Percentiles rank a stretch among this genome's conserved stretches.
Evolutionary conservation across 2,797 vertebrate genomes (phyloP).

Genomic region (Sandelia bainsii): DNA sequence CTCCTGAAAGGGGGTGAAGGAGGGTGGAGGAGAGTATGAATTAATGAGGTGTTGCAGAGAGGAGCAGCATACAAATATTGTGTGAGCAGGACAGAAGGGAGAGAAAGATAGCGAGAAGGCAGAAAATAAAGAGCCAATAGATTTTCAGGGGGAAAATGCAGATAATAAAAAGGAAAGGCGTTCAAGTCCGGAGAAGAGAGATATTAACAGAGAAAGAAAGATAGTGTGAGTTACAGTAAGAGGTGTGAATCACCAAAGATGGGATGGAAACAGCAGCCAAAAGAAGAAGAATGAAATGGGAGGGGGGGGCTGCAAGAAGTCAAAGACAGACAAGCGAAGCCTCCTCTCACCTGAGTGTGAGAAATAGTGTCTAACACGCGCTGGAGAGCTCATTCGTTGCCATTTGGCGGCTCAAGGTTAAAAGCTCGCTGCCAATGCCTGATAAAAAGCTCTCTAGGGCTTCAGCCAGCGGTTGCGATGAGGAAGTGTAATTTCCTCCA

Average conservation of each 20-base stretch:
- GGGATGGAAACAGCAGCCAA: conserved; percentile 53
- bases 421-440: conserved; percentile 80
- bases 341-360: conserved; percentile 73
- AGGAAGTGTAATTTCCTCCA: conserved; percentile 85
- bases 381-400: conserved; percentile 80
- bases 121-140: conserved; percentile 61
- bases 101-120: conserved; percentile 73
- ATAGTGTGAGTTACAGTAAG: conserved; percentile 47
- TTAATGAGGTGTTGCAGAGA: conserved; percentile 84
- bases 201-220: conserved; percentile 58
- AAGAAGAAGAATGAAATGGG: conserved; percentile 44
- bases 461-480: conserved; percentile 66
- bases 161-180: conserved; percentile 67
- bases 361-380: conserved; percentile 71
- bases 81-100: conserved; percentile 66
- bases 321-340: conserved; percentile 56
- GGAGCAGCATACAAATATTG: conserved; percentile 84
- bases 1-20: conserved; percentile 76
- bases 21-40: conserved; percentile 82
- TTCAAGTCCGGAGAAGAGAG: conserved; percentile 55
- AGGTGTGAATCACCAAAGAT: conserved; percentile 62
- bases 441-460: conserved; percentile 83
- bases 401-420: conserved; percentile 87
- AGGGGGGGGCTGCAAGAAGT: conserved; percentile 40
- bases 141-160: conserved; percentile 56